These are phyloP conservation scores for Napeogenes sylphis DNA, from an alignment of 2,888 invertebrate genomes.

Conservation along the genomic window DNA sequence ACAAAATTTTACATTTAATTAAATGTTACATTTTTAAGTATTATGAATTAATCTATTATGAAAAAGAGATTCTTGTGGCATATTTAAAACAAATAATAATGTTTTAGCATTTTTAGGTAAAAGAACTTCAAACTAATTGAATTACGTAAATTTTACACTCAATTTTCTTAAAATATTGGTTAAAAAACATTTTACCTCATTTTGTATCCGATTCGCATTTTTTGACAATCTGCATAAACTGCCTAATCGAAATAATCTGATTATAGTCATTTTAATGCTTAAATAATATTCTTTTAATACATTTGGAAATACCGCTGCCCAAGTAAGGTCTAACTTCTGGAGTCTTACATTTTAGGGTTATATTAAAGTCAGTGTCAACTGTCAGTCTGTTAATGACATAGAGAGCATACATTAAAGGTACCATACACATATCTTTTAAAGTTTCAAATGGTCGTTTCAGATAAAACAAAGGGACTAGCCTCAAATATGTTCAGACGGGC, in stretches of 20 bases:
- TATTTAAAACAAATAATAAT: no score
- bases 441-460: no score
- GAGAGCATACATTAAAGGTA: no score
- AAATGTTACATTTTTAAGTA: no score
- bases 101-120: no score
- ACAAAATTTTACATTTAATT: no score
- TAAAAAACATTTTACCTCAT: conserved; percentile 50
- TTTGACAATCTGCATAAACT: conserved; percentile 46
- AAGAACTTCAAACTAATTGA: conserved; percentile 8
- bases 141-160: conserved; percentile 19
- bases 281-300: conserved; percentile 24
- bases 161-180: conserved; percentile 10
- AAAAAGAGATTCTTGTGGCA: no score
- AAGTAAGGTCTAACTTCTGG: conserved; percentile 5
- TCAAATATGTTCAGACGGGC: no score
- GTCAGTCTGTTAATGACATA: conserved; percentile 13
- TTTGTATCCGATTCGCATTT: conserved; percentile 47
- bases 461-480: no score
- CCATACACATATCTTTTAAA: no score
- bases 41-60: no score
- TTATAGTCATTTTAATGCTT: conserved; percentile 55
- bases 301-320: conserved; percentile 11
- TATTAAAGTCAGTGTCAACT: conserved; percentile 23
- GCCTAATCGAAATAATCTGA: conserved; percentile 51
- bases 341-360: conserved; percentile 26